Conservation (phyloP, 1,140 invertebrate species). For the Listronotus oregonensis region DNA sequence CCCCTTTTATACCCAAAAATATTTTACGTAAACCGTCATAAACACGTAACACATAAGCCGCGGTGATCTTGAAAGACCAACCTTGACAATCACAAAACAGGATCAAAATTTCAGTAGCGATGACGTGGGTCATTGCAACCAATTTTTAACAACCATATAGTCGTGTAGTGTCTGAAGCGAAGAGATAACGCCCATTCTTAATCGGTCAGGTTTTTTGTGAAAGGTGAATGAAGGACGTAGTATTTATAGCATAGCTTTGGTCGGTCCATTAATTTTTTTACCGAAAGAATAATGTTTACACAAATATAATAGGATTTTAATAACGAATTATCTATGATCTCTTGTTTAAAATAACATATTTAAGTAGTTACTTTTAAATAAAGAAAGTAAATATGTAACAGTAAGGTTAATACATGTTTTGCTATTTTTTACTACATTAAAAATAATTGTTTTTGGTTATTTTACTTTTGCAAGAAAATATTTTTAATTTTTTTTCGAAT, state of each 20-base stretch:
- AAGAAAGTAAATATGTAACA: too few relatives aligned
- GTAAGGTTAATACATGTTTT: too few relatives aligned
- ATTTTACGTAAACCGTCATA: constrained; percentile 2
- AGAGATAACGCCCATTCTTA: constrained; percentile 22
- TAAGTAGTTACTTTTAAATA: too few relatives aligned
- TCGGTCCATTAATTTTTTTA: not conserved
- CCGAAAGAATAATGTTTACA: too few relatives aligned
- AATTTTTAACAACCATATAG: constrained; percentile 8
- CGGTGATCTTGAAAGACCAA: constrained; percentile 27
- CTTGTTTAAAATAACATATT: too few relatives aligned
- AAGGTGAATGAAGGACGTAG: constrained; percentile 22
- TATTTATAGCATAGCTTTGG: not conserved
- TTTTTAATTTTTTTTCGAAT: too few relatives aligned
- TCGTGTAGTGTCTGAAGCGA: constrained; percentile 2
- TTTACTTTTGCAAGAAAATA: too few relatives aligned
- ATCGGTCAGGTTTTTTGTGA: constrained; percentile 10
- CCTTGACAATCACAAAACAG: constrained; percentile 34
- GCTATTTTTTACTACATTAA: too few relatives aligned
- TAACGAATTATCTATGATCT: too few relatives aligned
- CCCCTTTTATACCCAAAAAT: constrained; percentile 24
- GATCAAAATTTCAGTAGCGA: constrained; percentile 26
- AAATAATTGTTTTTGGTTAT: too few relatives aligned
- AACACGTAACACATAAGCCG: not conserved
- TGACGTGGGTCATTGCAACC: constrained; percentile 18
- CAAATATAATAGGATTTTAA: too few relatives aligned